phyloP scores from a whole-genome alignment of 2,797 vertebrate genomes.

The Thaleichthys pacificus region DNA sequence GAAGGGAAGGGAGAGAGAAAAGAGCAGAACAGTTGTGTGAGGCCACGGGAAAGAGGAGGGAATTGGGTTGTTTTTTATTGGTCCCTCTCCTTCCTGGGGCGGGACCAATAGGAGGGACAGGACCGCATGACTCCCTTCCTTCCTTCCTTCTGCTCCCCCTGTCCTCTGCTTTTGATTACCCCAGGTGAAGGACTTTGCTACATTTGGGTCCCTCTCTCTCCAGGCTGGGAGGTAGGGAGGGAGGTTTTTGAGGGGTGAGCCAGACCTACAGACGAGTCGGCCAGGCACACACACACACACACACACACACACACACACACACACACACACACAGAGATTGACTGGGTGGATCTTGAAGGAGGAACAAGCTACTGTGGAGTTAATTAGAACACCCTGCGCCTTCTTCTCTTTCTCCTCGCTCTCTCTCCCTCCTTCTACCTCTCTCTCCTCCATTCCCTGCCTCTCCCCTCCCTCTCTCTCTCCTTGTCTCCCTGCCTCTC shows the following conservation, averaged over 20 bases:
- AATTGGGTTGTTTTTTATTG: constrained; percentile 35
- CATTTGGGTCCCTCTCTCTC: constrained; percentile 45
- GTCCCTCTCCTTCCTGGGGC: constrained; percentile 40
- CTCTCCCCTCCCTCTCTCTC: constrained; percentile 20
- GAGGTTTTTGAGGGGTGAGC: constrained; percentile 51
- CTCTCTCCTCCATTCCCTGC: constrained; percentile 25
- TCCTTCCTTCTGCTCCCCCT: constrained; percentile 8
- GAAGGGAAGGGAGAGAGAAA: constrained; percentile 8
- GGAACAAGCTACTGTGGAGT: constrained; percentile 72
- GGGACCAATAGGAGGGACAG: constrained; percentile 30
- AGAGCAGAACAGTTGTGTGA: constrained; percentile 1
- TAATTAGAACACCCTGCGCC: constrained; percentile 82
- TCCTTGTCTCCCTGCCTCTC: constrained; percentile 26
- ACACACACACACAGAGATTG: constrained; percentile 22
- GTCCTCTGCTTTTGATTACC: neutral
- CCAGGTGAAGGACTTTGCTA: constrained; percentile 10
- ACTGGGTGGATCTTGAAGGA: constrained; percentile 23
- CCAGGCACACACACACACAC: constrained; percentile 8
- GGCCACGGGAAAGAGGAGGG: constrained; percentile 12
- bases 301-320: constrained; percentile 19
- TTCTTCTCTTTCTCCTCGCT: constrained; percentile 33
- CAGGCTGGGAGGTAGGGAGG: neutral
- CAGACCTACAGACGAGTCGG: neutral
- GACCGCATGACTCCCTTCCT: constrained; percentile 50
- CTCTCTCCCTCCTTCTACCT: constrained; percentile 10